Percentiles rank a stretch among this genome's conserved stretches.
These are phyloP conservation scores for Leptinotarsa texana DNA, from an alignment of 1,140 invertebrate genomes.

Conservation along the genomic window DNA sequence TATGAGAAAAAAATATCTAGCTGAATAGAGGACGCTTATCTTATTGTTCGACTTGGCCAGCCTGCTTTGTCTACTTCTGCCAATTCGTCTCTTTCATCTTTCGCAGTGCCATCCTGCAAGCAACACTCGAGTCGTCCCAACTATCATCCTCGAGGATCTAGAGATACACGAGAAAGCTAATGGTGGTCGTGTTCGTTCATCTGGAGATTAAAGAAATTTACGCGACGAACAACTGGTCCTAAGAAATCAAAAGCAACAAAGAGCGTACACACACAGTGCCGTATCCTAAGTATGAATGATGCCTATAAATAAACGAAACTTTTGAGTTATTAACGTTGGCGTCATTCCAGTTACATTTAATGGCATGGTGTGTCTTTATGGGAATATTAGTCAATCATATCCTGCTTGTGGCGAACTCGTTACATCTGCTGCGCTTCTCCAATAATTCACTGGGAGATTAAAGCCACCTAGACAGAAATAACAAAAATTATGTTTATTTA, in stretches of 20 bases:
- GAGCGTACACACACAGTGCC: conserved; percentile 1
- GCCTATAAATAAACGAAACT: conserved; percentile 15
- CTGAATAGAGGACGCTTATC: too few species aligned
- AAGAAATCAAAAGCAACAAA: neutral
- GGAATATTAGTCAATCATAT: conserved; percentile 15
- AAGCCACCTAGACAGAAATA: conserved; percentile 5
- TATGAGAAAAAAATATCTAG: too few species aligned
- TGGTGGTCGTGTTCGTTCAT: neutral
- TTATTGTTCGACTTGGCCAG: neutral
- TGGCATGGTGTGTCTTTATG: conserved; percentile 9
- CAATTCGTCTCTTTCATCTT: conserved; percentile 8
- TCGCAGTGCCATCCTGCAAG: neutral
- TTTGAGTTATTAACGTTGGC: conserved; percentile 18
- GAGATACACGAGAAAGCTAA: conserved; percentile 1
- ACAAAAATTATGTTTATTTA: conserved; percentile 12
- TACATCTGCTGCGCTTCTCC: conserved; percentile 2
- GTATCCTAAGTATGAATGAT: conserved; percentile 13
- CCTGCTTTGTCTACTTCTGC: neutral
- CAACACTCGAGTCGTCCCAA: neutral
- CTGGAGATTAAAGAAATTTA: conserved; percentile 7
- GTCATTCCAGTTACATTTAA: conserved; percentile 15
- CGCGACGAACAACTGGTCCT: conserved; percentile 1
- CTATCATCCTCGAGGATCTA: neutral
- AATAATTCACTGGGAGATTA: conserved; percentile 2
- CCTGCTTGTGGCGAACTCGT: conserved; percentile 3